Base-by-base conservation (phyloP, 2,888 invertebrate genomes). In the Cylindroiulus punctatus region DNA sequence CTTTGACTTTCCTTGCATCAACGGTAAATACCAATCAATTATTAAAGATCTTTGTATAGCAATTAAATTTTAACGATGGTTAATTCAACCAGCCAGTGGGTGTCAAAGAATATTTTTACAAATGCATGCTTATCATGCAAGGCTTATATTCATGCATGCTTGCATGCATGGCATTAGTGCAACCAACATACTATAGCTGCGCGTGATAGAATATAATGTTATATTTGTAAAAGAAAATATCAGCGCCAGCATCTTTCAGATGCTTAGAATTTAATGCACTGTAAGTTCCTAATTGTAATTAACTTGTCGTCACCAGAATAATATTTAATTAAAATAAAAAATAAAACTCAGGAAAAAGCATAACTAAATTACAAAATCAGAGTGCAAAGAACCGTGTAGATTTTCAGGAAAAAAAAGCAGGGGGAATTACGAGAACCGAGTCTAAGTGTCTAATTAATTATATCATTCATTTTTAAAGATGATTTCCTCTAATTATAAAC, bases 271-370 rank as follows among this genome's bases (percentile, higher is more conserved):
- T 30, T 14, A 76, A 76, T 76, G 76, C 65, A 65, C 52, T 52
- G 52, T 26, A 65, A 65, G 26, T 65, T 65, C 30, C 30, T 76
- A 76, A 76, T 76, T 76, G 76, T 12, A 76, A 76, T 76, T 30
- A 76, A 76, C 30, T 30, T 76, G 76, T 76, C 76, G 76, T 76
- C 76, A 76, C 76, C 17, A 17, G 76, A 76, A 76, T 76, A 76
- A 30, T 76, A 76, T 76, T 76, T 76, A 76, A 76, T 76, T 76
- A 76, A 76, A 76, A 76, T 76, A 76, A 76, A 76, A n/a, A 76
- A 30, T 76, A 12, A 76, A 76, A 76, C 76, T 30, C 30, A 3
- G 1, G 26, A 76, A 76, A 76, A 76, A 65, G 10, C 76, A 76
- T 76, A 76, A 76, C 76, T 76, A 26, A 76, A 76, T 76, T 76